Evolutionary conservation across 2,113 vertebrate genomes (phyloP), one percentile per base, ranked within the genome.

Genomic region (Melanotaenia duboulayi): DNA sequence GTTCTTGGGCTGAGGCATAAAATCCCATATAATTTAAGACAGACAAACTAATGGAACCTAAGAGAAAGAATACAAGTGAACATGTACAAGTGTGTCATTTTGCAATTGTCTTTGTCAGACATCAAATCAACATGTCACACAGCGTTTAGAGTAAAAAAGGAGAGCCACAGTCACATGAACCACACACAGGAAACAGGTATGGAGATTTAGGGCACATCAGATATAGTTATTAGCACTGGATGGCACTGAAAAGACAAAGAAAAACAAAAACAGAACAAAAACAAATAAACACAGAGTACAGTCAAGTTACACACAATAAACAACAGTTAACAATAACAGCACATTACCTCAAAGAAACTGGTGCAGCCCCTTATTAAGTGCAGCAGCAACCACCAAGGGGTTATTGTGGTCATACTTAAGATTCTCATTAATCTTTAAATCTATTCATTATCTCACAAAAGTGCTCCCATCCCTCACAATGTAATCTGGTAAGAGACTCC

Each of bases 21-120:
- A 93, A 96, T 96, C 96, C 96, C 96, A 97, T 94, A 95, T 94
- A 98, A 97, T 95, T 92, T 95, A 98, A 98, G 96, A 97, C 96
- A 97, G 94, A 99, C 96, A 99, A 97, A 97, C 94, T 97, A 99
- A 97, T 89, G 97, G 97, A 87, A 99, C 97, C 97, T 99, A 96
- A 95, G 96, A 95, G 94, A 97, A 99, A 98, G 96, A 98, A 97
- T 97, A 98, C 97, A 98, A 94, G 95, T 96, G 94, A 98, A 97
- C 94, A 93, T 95, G 95, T 93, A 95, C 92, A 94, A 91, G 74
- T 90, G 81, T 86, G 92, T 87, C 88, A 95, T 85, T 87, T 90
- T 83, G 72, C 23, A 78, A 91, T 83, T 91, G 80, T 76, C 60
- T 65, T 80, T 83, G 49, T 86, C 44, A 88, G 61, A 84, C 76